phyloP scores from a whole-genome alignment of 1,140 invertebrate species.

The Leptinotarsa defecta region DNA sequence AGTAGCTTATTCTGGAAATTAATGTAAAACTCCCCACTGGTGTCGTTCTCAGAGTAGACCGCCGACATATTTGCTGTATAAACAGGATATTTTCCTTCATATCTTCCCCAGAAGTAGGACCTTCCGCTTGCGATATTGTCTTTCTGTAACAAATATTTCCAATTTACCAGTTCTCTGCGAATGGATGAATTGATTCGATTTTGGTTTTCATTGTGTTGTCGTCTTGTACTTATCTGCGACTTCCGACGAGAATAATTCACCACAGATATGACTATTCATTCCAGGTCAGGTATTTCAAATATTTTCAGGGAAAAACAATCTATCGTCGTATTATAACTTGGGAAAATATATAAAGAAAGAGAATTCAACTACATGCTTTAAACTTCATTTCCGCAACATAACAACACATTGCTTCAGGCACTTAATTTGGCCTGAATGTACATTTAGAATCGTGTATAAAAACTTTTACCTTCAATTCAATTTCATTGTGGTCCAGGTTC shows the following conservation, averaged over 20 bases:
- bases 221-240: no score
- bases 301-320: conserved; percentile 7
- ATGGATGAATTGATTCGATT: not conserved
- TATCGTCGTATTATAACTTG: conserved; percentile 1
- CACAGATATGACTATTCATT: not conserved
- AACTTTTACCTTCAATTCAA: conserved; percentile 66
- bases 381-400: not conserved
- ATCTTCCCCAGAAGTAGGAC: conserved; percentile 60
- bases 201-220: no score
- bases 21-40: conserved; percentile 63
- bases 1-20: conserved; percentile 63
- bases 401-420: not conserved
- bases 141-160: conserved; percentile 36
- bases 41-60: conserved; percentile 64
- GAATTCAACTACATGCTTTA: not conserved
- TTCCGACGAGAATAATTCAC: not conserved
- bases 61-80: conserved; percentile 64
- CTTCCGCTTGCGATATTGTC: conserved; percentile 40
- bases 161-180: not conserved
- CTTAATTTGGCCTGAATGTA: not conserved
- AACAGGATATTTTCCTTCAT: conserved; percentile 56
- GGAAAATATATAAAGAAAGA: not conserved
- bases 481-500: conserved; percentile 63
- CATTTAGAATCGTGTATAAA: not conserved
- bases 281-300: conserved; percentile 4